phyloP scores from a whole-genome alignment of 1,140 invertebrate genomes.

The Agrypnia vestita region DNA sequence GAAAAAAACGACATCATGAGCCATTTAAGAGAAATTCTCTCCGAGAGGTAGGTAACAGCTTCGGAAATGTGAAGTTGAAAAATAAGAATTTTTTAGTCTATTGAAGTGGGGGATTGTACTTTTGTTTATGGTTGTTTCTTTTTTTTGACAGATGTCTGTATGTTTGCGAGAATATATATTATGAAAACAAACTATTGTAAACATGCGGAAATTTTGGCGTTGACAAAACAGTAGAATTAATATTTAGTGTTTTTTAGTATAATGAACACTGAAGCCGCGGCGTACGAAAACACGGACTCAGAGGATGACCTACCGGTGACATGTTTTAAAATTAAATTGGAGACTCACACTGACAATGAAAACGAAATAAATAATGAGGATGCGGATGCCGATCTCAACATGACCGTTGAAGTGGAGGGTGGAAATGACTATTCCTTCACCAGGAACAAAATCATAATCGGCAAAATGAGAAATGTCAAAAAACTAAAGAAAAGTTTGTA shows the following conservation, averaged over 20 bases:
- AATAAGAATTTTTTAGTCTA: no score
- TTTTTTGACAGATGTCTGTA: no score
- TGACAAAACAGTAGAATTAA: not conserved
- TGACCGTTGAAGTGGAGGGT: conserved; percentile 55
- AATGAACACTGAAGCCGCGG: not conserved
- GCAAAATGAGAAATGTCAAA: conserved; percentile 41
- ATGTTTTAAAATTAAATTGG: conserved; percentile 32
- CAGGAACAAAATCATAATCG: conserved; percentile 42
- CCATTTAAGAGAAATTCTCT: no score
- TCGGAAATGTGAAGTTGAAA: no score
- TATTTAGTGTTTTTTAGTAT: not conserved
- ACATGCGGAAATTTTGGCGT: no score
- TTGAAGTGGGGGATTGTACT: no score
- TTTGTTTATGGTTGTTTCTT: no score
- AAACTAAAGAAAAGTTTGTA: conserved; percentile 9
- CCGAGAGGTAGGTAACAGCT: no score
- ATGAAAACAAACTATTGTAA: no score
- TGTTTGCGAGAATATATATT: no score
- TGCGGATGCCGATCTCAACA: conserved; percentile 49
- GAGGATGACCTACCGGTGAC: conserved; percentile 53
- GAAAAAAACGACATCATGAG: no score
- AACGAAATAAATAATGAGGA: not conserved
- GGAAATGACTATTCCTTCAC: conserved; percentile 9
- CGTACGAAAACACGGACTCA: conserved; percentile 15
- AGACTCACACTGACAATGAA: conserved; percentile 16